Base-by-base conservation (phyloP, 2,797 vertebrate species). In the Lutjanus campechanus region DNA sequence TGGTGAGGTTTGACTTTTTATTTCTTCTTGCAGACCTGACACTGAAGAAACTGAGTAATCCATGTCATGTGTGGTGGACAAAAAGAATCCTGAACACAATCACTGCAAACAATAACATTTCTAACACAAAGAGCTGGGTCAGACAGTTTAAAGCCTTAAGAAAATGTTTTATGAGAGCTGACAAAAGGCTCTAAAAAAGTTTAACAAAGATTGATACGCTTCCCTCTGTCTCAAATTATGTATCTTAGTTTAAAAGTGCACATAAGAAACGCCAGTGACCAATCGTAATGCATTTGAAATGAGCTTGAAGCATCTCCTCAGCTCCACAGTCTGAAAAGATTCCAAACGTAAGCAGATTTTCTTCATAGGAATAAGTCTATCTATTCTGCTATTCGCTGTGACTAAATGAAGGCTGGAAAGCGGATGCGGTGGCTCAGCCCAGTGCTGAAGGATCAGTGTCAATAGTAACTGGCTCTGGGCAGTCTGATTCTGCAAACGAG, bases 241-340 rank as follows among this genome's bases (percentile, higher is more conserved):
- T 40, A 54, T 46, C 51, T 73, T 56, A 61, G 67, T 64, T 61
- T 80, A 40, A 76, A 76, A 72, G 46, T 46, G 65, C 73, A 75
- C 53, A 70, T 61, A 77, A 66, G 58, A 85, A 55, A 73, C 8
- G 60, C 17, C n/a, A 76, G 68, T 58, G 76, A 60, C 67, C 22
- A 8, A 11, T 51, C 15, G 73, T 74, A 76, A 87, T 85, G 85
- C 78, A 87, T 89, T 88, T 86, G 69, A 83, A 90, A 84, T 89
- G 72, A 92, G 81, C 55, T 13, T 0, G 8, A 63, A 53, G 65
- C 79, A 62, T 77, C 65, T 79, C 20, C 72, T 53, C 40, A 15
- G 74, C 69, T 68, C 16, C n/a, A 1, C 12, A 1, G 43, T 11
- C 51, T 67, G 76, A 77, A 75, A 51, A 77, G 54, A 82, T 62